Conservation (phyloP, 2,797 vertebrate species). For the Jordanella pulchra region DNA sequence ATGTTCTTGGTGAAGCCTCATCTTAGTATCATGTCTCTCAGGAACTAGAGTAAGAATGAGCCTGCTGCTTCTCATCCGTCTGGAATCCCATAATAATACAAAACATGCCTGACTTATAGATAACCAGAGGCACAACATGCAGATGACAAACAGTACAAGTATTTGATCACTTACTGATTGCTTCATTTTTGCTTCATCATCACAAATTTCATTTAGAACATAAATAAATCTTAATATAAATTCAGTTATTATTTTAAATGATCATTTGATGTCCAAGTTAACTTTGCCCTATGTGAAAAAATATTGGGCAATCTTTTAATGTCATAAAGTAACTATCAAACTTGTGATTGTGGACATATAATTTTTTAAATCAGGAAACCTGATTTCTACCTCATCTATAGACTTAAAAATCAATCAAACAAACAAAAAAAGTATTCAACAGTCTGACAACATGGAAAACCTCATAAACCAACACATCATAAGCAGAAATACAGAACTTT, state of each 20-base stretch:
- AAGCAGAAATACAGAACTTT: background rate
- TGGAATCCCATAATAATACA: slow-evolving; percentile 26
- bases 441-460: background rate
- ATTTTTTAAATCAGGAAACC: background rate
- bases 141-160: slow-evolving; percentile 8
- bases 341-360: background rate
- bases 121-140: slow-evolving; percentile 35
- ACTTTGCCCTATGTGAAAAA: background rate
- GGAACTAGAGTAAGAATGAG: slow-evolving; percentile 25
- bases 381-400: background rate
- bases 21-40: slow-evolving; percentile 19
- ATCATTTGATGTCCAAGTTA: background rate
- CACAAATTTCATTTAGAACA: background rate
- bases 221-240: background rate
- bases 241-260: background rate
- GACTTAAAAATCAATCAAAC: background rate
- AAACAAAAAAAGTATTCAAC: too few species aligned
- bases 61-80: slow-evolving; percentile 39
- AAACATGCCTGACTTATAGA: slow-evolving; percentile 20
- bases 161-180: background rate
- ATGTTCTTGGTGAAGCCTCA: slow-evolving; percentile 32
- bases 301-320: background rate
- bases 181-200: background rate
- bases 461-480: background rate
- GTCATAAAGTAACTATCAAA: background rate